Percentiles rank a stretch among this genome's conserved stretches.
Evolutionary conservation across 2,113 vertebrate species (phyloP).

Genomic region (Morone chrysops): DNA sequence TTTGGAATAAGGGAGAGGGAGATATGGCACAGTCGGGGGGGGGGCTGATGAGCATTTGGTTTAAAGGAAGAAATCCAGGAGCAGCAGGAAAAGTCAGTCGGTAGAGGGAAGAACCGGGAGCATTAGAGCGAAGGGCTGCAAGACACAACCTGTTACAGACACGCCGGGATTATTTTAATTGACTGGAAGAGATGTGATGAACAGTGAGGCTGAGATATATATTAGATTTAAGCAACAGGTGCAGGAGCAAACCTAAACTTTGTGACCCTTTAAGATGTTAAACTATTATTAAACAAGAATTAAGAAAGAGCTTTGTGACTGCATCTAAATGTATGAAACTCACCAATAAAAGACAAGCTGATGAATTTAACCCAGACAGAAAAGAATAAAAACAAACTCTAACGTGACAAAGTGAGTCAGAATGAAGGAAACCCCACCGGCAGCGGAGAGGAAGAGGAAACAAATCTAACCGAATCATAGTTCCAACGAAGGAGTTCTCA

Average conservation of each 20-base stretch:
- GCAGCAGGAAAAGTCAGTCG: constrained; percentile 45
- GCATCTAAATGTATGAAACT: background rate
- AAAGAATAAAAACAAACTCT: background rate
- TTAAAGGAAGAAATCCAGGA: constrained; percentile 47
- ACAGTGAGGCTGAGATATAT: constrained; percentile 5
- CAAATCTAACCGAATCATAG: constrained; percentile 9
- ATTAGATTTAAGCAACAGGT: constrained; percentile 54
- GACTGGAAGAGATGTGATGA: constrained; percentile 8
- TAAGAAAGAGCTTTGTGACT: background rate
- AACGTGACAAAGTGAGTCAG: constrained; percentile 21
- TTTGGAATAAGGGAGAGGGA: constrained; percentile 62
- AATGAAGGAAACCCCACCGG: background rate
- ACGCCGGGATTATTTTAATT: constrained; percentile 43
- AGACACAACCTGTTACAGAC: constrained; percentile 50
- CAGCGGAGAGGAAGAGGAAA: constrained; percentile 34
- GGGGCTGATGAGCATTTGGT: constrained; percentile 58
- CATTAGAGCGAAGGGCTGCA: constrained; percentile 19
- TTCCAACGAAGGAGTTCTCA: constrained; percentile 12
- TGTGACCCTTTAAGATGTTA: background rate
- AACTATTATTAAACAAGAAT: background rate
- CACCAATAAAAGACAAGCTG: background rate
- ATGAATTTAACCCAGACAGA: background rate
- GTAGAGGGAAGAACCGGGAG: constrained; percentile 6
- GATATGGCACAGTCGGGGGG: constrained; percentile 50
- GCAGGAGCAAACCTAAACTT: constrained; percentile 13